Conservation (phyloP, 2,113 vertebrate genomes). For the Prinia subflava region DNA sequence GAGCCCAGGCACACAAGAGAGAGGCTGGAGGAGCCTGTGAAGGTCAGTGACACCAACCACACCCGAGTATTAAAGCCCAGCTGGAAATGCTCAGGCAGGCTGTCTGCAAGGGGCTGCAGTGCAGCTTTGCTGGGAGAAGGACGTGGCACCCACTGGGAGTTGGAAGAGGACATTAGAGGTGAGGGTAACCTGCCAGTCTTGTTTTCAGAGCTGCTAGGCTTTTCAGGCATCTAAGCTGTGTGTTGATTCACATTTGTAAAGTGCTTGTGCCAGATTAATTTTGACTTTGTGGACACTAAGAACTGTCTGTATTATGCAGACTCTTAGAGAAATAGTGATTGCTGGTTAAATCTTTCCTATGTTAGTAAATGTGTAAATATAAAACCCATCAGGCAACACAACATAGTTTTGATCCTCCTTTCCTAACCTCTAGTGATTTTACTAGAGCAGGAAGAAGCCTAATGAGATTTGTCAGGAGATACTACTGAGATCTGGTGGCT, state of each 20-base stretch:
- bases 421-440: not conserved
- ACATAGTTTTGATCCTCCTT: not conserved
- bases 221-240: not conserved
- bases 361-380: not conserved
- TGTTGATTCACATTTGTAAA: not conserved
- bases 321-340: not conserved
- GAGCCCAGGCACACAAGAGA: not conserved
- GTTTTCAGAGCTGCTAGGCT: not conserved
- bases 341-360: not conserved
- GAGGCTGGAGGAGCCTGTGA: not conserved
- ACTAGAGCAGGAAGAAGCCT: not conserved
- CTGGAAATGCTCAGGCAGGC: not conserved
- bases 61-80: not conserved
- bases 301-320: not conserved
- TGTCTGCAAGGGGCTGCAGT: not conserved
- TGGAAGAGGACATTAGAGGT: not conserved
- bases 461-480: not conserved
- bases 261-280: not conserved
- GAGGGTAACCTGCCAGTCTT: not conserved
- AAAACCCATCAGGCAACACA: not conserved
- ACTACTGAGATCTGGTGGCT: not conserved
- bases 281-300: not conserved
- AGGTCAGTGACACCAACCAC: not conserved
- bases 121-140: not conserved
- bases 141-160: not conserved